Evolutionary conservation across 2,888 invertebrate genomes (phyloP).

Genomic region (Sesia bembeciformis): DNA sequence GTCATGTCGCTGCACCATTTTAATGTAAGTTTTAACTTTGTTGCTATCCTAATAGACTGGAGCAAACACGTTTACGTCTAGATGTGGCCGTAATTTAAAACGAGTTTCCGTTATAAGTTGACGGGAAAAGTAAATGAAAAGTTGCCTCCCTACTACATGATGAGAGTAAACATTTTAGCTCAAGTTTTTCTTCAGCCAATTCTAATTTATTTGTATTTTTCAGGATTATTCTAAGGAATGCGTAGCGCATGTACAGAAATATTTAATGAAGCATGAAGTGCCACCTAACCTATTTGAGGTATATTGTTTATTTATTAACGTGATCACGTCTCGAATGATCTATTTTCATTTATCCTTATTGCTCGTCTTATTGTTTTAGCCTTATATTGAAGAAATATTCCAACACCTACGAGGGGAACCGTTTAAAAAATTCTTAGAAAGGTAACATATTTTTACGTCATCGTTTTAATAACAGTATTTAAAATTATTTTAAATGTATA

Average conservation of each 20-base stretch:
- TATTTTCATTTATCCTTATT: conserved; percentile 1
- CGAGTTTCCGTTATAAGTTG: not conserved
- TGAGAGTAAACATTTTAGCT: not conserved
- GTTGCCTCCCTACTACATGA: not conserved
- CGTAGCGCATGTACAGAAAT: conserved; percentile 97
- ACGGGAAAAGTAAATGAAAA: not conserved
- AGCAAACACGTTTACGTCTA: not conserved
- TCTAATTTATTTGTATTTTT: conserved; percentile 27
- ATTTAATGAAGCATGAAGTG: conserved; percentile 97
- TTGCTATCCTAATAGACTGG: not conserved
- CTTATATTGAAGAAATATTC: conserved; percentile 99
- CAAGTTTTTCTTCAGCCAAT: conserved; percentile 14
- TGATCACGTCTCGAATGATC: not conserved
- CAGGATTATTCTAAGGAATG: conserved; percentile 99
- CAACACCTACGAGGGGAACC: conserved; percentile 97
- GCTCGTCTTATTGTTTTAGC: conserved; percentile 77
- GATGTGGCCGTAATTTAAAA: not conserved
- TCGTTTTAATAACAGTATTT: conserved; percentile 4
- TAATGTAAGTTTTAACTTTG: not conserved
- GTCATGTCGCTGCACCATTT: no score
- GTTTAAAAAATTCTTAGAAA: conserved; percentile 98
- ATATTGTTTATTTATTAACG: conserved; percentile 26
- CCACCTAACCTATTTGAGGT: conserved; percentile 98
- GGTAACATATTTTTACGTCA: conserved; percentile 72
- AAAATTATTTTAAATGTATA: not conserved